A percentile compares a stretch with the other conserved stretches of the same genome.
Conservation (phyloP, 2,113 vertebrate genomes). For the Montifringilla adamsi region DNA sequence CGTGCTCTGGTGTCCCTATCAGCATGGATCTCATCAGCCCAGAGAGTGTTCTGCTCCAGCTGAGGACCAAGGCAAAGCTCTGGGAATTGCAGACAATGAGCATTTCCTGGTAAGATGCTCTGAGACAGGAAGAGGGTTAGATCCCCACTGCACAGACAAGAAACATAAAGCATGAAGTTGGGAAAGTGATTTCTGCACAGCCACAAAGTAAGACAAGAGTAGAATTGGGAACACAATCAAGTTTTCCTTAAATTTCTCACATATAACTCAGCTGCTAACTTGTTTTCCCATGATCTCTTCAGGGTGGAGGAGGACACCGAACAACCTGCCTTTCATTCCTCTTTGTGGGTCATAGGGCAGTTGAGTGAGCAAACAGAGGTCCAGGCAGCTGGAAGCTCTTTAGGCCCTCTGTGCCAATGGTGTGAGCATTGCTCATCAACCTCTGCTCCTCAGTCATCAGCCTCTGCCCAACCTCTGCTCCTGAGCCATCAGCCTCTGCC, state of each 20-base stretch:
- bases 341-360: background rate
- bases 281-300: background rate
- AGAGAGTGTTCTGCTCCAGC: background rate
- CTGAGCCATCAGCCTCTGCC: background rate
- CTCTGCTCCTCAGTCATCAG: background rate
- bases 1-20: background rate
- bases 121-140: background rate
- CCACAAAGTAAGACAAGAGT: background rate
- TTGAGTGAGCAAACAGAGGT: background rate
- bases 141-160: background rate
- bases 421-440: background rate
- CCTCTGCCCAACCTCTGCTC: background rate
- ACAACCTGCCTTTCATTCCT: background rate
- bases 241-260: background rate
- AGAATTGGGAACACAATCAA: background rate
- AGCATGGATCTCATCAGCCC: background rate
- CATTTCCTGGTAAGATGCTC: background rate
- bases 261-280: background rate
- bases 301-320: background rate
- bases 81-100: background rate
- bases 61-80: background rate
- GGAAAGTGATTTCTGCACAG: background rate
- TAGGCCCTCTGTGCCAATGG: background rate
- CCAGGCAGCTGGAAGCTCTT: background rate
- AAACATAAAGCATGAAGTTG: background rate